Evolutionary conservation across 2,888 invertebrate genomes (phyloP).

Genomic region (Habrosyne pyritoides): DNA sequence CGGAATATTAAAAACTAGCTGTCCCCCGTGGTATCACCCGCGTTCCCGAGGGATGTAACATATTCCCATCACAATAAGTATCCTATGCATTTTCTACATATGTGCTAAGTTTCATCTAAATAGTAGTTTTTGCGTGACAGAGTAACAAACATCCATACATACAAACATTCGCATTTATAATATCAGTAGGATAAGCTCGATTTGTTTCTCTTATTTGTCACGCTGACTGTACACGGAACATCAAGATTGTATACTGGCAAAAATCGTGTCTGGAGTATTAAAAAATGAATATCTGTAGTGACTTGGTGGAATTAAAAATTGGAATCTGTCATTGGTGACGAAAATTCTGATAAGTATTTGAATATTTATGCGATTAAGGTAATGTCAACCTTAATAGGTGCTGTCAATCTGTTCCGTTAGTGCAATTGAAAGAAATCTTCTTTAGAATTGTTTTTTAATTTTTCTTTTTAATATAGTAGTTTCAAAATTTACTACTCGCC

Average conservation of each 20-base stretch:
- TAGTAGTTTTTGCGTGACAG: no score
- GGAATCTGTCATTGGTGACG: conserved; percentile 14
- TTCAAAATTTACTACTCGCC: no score
- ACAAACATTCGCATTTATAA: no score
- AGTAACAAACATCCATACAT: no score
- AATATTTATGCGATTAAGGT: conserved; percentile 3
- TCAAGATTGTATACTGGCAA: conserved; percentile 55
- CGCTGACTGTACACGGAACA: conserved; percentile 30
- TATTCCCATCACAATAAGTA: no score
- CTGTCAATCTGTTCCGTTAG: background rate
- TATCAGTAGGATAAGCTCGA: no score
- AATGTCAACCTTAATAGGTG: conserved; percentile 1
- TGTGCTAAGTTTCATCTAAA: no score
- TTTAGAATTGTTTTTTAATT: background rate
- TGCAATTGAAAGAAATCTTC: background rate
- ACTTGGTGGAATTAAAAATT: conserved; percentile 21
- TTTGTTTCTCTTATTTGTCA: conserved; percentile 11
- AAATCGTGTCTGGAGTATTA: conserved; percentile 68
- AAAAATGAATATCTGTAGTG: conserved; percentile 31
- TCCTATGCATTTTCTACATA: no score
- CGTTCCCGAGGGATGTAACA: no score
- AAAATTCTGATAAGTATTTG: conserved; percentile 15
- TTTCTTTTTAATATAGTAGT: no score
- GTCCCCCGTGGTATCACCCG: no score
- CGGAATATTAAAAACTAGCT: no score